phyloP scores from a whole-genome alignment of 1,140 invertebrate genomes.

The Drosophila simulans region DNA sequence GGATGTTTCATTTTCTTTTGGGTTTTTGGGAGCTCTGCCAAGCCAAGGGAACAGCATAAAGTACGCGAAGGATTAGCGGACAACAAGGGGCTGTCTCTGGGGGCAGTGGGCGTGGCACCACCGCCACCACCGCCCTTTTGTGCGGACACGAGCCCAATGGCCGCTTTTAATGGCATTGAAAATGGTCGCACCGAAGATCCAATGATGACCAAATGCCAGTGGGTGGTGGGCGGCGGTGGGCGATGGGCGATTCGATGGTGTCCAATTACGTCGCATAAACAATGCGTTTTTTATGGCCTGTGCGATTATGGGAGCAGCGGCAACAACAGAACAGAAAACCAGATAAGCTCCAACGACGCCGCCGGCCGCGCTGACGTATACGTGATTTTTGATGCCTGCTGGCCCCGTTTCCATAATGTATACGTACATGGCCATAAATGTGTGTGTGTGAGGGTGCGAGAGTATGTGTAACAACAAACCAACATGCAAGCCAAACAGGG shows the following conservation, averaged over 20 bases:
- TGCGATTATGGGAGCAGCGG: conserved; percentile 65
- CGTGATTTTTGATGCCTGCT: conserved; percentile 69
- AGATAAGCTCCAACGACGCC: conserved; percentile 69
- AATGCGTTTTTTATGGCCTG: conserved; percentile 79
- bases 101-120: conserved; percentile 1
- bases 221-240: neutral
- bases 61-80: conserved; percentile 76
- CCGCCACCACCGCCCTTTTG: conserved; percentile 25
- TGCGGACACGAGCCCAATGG: conserved; percentile 59
- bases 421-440: conserved; percentile 27
- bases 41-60: conserved; percentile 70
- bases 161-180: conserved; percentile 77
- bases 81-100: conserved; percentile 51
- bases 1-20: conserved; percentile 43
- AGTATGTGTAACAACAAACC: conserved; percentile 15
- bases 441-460: neutral
- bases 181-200: conserved; percentile 56
- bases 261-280: conserved; percentile 82
- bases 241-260: conserved; percentile 48
- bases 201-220: conserved; percentile 68
- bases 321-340: conserved; percentile 48
- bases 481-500: conserved; percentile 17
- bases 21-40: conserved; percentile 55
- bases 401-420: conserved; percentile 53
- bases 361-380: conserved; percentile 66